Conservation (phyloP, 2,888 invertebrate species). For the Epistrophe eligans region DNA sequence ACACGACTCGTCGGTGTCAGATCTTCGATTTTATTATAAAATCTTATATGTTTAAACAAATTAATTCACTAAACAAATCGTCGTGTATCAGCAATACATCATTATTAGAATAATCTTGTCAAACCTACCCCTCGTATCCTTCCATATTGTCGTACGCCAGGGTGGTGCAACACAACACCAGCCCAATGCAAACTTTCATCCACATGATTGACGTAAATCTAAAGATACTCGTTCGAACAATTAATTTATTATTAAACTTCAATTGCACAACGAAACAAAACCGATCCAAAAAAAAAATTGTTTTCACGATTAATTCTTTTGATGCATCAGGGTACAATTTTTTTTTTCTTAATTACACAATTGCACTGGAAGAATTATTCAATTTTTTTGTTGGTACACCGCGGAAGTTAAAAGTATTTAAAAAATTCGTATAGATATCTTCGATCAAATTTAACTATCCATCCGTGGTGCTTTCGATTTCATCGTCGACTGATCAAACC, state of each 20-base stretch:
- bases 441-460: conserved; percentile 64
- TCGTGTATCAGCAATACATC: conserved; percentile 11
- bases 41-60: background rate
- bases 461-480: conserved; percentile 81
- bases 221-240: conserved; percentile 27
- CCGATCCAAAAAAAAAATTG: conserved; percentile 27
- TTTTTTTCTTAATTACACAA: conserved; percentile 8
- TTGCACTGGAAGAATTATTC: conserved; percentile 10
- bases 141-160: conserved; percentile 55
- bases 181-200: conserved; percentile 53
- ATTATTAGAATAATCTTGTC: conserved; percentile 15
- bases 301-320: conserved; percentile 36
- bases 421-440: conserved; percentile 17
- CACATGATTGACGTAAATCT: conserved; percentile 43
- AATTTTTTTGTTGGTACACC: conserved; percentile 5
- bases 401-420: conserved; percentile 48
- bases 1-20: background rate
- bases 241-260: conserved; percentile 27
- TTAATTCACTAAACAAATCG: background rate
- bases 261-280: conserved; percentile 36
- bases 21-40: background rate
- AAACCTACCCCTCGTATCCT: conserved; percentile 74
- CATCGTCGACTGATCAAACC: conserved; percentile 80
- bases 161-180: conserved; percentile 63
- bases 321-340: conserved; percentile 34